phyloP scores from a whole-genome alignment of 2,888 invertebrate genomes.

The Rhyacophila evoluta region DNA sequence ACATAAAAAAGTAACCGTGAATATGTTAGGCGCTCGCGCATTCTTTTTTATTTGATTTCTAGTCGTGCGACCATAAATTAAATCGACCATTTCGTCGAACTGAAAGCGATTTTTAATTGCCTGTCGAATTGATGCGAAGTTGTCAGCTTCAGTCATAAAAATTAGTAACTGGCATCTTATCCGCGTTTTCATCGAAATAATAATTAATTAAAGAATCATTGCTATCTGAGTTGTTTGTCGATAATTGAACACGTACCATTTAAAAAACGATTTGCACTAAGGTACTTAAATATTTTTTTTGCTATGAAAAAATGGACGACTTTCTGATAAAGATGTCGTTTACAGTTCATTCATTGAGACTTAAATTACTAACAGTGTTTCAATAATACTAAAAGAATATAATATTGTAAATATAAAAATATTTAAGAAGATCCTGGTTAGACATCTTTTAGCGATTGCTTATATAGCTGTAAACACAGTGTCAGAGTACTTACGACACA shows the following conservation, averaged over 20 bases:
- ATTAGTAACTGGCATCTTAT: neutral
- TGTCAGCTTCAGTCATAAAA: neutral
- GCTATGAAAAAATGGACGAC: too few species aligned
- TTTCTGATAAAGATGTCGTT: too few species aligned
- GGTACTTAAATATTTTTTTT: too few species aligned
- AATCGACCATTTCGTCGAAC: neutral
- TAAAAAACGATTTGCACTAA: neutral
- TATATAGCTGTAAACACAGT: too few species aligned
- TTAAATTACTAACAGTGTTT: too few species aligned
- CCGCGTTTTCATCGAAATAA: neutral
- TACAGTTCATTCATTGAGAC: too few species aligned
- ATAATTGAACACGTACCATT: neutral
- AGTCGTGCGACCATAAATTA: constrained; percentile 9
- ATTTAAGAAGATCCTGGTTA: too few species aligned
- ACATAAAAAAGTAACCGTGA: neutral
- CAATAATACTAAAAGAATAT: too few species aligned
- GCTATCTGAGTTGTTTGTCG: neutral
- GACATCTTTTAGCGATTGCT: too few species aligned
- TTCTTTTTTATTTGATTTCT: neutral
- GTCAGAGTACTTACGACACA: too few species aligned
- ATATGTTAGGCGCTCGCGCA: neutral
- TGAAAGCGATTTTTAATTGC: constrained; percentile 18
- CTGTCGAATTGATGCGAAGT: constrained; percentile 15
- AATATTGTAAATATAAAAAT: too few species aligned
- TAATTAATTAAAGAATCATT: neutral